phyloP scores from a whole-genome alignment of 2,888 invertebrate species.

The Horisme vitalbata region DNA sequence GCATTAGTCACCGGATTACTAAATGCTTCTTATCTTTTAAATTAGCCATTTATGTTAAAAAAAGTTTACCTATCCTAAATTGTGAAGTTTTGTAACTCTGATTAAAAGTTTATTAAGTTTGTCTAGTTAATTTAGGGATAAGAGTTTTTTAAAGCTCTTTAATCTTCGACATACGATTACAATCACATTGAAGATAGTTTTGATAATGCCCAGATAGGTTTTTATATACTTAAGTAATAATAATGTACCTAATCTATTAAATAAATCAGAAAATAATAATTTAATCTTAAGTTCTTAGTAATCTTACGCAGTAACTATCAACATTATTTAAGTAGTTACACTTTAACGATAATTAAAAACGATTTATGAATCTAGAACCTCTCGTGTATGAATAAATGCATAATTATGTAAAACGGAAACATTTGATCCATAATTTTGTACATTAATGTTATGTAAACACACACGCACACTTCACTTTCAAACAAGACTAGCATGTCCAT shows the following conservation, averaged over 20 bases:
- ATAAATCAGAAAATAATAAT: too few species aligned
- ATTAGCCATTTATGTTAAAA: slow-evolving; percentile 22
- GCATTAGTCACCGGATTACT: slow-evolving; percentile 22
- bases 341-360: slow-evolving; percentile 3
- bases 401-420: slow-evolving; percentile 24
- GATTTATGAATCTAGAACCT: slow-evolving; percentile 11
- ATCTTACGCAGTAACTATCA: too few species aligned
- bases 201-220: too few species aligned
- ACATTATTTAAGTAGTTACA: background rate
- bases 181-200: too few species aligned
- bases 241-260: too few species aligned
- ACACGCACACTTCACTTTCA: slow-evolving; percentile 24
- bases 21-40: slow-evolving; percentile 26
- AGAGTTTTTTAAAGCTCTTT: too few species aligned
- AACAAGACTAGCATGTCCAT: slow-evolving; percentile 47
- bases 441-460: slow-evolving; percentile 12
- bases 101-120: background rate
- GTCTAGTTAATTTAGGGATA: background rate
- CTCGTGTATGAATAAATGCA: slow-evolving; percentile 18
- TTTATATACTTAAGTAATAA: too few species aligned
- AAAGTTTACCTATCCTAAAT: slow-evolving; percentile 7
- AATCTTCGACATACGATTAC: too few species aligned
- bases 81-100: slow-evolving; percentile 33
- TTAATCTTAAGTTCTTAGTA: too few species aligned
- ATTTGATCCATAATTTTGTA: slow-evolving; percentile 15